phyloP scores from a whole-genome alignment of 1,140 invertebrate species.

The Nymphalis io region DNA sequence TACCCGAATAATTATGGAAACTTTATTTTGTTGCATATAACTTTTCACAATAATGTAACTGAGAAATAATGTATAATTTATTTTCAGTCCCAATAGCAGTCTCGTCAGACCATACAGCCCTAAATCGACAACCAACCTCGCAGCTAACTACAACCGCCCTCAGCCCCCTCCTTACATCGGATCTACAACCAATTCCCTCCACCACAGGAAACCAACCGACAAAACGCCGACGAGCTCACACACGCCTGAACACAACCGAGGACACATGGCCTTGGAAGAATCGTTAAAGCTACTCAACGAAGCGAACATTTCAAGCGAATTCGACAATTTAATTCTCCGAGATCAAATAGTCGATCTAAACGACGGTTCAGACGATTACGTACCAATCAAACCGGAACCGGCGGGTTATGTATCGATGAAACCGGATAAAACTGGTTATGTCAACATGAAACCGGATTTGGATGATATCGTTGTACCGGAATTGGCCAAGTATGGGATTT shows the following conservation, averaged over 20 bases:
- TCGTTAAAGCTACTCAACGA: conserved; percentile 76
- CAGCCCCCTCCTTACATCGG: conserved; percentile 76
- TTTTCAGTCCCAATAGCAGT: conserved; percentile 76
- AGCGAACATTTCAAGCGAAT: conserved; percentile 67
- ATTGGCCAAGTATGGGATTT: conserved; percentile 57
- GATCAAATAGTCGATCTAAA: conserved; percentile 62
- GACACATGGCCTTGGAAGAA: conserved; percentile 68
- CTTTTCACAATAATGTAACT: neutral
- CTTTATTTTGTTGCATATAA: too few relatives aligned
- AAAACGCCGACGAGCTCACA: conserved; percentile 54
- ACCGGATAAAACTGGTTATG: conserved; percentile 50
- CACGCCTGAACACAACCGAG: conserved; percentile 59
- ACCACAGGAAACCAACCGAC: conserved; percentile 57
- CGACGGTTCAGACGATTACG: conserved; percentile 67
- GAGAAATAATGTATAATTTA: neutral
- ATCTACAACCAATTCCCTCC: conserved; percentile 60
- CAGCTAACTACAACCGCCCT: conserved; percentile 73
- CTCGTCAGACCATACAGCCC: conserved; percentile 70
- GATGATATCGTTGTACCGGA: conserved; percentile 66
- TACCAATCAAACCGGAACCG: conserved; percentile 58
- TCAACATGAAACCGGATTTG: conserved; percentile 51
- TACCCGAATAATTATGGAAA: too few relatives aligned
- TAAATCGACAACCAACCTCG: conserved; percentile 67
- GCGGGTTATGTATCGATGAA: conserved; percentile 50
- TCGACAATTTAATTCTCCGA: conserved; percentile 50